Percentiles rank a stretch among this genome's conserved stretches.
phyloP scores from a whole-genome alignment of 2,797 vertebrate species.

The Ctenopoma multispine region DNA sequence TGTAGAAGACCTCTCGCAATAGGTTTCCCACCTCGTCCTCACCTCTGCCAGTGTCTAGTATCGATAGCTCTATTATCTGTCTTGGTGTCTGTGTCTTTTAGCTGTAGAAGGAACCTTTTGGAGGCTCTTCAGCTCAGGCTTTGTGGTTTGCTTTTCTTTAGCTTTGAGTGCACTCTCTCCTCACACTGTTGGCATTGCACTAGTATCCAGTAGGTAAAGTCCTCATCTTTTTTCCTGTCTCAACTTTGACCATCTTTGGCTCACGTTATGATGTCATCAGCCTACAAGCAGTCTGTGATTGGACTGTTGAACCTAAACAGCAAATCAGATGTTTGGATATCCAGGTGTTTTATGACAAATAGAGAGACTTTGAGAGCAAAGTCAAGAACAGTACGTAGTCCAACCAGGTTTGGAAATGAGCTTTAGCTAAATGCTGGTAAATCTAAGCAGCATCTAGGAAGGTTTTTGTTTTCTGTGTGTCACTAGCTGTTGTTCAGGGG shows the following conservation, averaged over 20 bases:
- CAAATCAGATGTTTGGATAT: conserved; percentile 26
- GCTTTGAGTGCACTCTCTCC: conserved; percentile 20
- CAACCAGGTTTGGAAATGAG: conserved; percentile 2
- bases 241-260: conserved; percentile 11
- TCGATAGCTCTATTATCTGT: conserved; percentile 59
- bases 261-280: conserved; percentile 46
- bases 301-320: conserved; percentile 28
- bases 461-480: neutral
- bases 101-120: conserved; percentile 52
- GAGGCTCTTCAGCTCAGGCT: conserved; percentile 41
- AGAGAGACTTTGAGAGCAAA: conserved; percentile 1
- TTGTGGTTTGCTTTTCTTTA: conserved; percentile 37
- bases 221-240: neutral
- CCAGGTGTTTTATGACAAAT: conserved; percentile 29
- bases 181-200: conserved; percentile 26
- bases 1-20: conserved; percentile 28
- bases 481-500: conserved; percentile 21
- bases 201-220: conserved; percentile 38
- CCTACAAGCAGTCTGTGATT: conserved; percentile 25
- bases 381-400: neutral
- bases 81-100: conserved; percentile 63
- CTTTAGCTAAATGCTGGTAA: conserved; percentile 9
- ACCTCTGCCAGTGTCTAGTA: conserved; percentile 52
- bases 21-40: conserved; percentile 41
- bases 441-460: neutral